A percentile compares a stretch with the other conserved stretches of the same genome.
phyloP scores from a whole-genome alignment of 2,113 vertebrate species.

The Myotis davidii region DNA sequence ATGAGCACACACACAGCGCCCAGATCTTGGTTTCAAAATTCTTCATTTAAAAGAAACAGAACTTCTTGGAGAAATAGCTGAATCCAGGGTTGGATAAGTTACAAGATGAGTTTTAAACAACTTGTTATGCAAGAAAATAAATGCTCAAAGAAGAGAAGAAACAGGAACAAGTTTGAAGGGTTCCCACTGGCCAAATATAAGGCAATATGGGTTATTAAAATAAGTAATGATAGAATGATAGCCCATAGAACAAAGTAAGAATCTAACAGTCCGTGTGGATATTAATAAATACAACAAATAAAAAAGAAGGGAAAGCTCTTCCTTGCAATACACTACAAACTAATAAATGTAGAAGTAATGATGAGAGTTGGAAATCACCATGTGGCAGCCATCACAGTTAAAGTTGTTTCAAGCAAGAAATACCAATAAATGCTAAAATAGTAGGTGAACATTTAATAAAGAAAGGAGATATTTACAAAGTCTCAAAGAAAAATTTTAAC shows the following conservation, averaged over 20 bases:
- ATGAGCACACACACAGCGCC: background rate
- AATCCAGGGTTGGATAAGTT: background rate
- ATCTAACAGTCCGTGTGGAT: background rate
- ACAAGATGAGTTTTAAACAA: background rate
- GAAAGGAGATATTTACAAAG: constrained; percentile 16
- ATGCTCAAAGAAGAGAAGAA: background rate
- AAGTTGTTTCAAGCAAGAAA: constrained; percentile 22
- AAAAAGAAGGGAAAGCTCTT: background rate
- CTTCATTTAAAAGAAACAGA: background rate
- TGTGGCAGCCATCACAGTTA: background rate
- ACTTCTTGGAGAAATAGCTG: background rate
- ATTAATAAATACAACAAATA: background rate
- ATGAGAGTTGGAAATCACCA: background rate
- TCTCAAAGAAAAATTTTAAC: background rate
- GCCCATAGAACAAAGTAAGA: constrained; percentile 34
- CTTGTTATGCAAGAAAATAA: background rate
- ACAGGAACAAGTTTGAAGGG: background rate
- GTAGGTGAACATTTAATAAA: background rate
- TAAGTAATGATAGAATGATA: constrained; percentile 1
- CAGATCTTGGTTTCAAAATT: constrained; percentile 28
- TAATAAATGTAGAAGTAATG: constrained; percentile 13
- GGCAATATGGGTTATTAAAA: background rate
- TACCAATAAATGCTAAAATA: background rate
- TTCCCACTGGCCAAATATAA: background rate
- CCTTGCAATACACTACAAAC: background rate